phyloP scores from a whole-genome alignment of 92 coral and sea anemone genomes.

The Montipora capitata region DNA sequence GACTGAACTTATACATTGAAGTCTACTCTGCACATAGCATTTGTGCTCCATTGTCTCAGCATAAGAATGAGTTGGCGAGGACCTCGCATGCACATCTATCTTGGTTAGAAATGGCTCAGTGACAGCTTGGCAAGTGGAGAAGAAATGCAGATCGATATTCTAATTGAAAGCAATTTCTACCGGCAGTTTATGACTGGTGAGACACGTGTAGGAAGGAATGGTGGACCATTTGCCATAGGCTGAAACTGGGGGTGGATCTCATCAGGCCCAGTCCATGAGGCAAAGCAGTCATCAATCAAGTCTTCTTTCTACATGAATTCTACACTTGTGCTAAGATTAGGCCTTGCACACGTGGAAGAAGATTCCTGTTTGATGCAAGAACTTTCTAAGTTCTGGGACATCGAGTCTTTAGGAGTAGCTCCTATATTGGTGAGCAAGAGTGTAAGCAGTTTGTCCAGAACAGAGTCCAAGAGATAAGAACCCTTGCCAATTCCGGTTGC shows the following conservation, averaged over 20 bases:
- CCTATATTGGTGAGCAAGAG: background rate
- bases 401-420: constrained; percentile 58
- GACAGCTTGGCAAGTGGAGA: constrained; percentile 18
- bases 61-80: constrained; percentile 39
- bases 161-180: constrained; percentile 79
- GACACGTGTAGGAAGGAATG: constrained; percentile 40
- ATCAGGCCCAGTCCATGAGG: constrained; percentile 67
- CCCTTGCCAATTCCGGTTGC: constrained; percentile 23
- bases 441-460: constrained; percentile 59
- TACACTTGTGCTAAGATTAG: constrained; percentile 24
- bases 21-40: constrained; percentile 69
- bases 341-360: constrained; percentile 5
- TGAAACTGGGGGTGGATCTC: constrained; percentile 71
- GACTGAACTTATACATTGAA: background rate
- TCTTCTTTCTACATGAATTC: constrained; percentile 1
- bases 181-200: constrained; percentile 73
- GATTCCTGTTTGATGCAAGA: constrained; percentile 28
- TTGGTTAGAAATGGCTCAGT: constrained; percentile 56
- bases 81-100: constrained; percentile 58
- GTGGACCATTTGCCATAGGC: constrained; percentile 71
- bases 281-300: background rate
- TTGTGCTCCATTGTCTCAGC: constrained; percentile 69
- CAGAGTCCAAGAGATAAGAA: constrained; percentile 64
- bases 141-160: constrained; percentile 67
- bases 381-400: constrained; percentile 70